Evolutionary conservation across 1,140 invertebrate genomes (phyloP).

Genomic region (Sminthurides bifidus): DNA sequence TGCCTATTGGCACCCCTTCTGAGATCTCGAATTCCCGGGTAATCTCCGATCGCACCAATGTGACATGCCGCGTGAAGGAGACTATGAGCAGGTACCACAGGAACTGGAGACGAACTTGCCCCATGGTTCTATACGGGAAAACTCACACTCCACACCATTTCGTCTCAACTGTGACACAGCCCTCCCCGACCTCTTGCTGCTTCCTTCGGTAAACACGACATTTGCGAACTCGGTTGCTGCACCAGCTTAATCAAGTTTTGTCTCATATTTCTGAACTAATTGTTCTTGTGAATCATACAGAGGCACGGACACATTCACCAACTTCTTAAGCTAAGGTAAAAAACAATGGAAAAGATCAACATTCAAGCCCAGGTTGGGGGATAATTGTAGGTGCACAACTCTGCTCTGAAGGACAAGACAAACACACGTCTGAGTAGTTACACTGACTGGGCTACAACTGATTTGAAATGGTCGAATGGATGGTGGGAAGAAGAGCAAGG

Average conservation of each 20-base stretch:
- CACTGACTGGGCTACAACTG: conserved; percentile 3
- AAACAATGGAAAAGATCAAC: too few species aligned
- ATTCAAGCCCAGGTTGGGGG: too few species aligned
- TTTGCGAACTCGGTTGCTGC: too few species aligned
- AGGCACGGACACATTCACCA: too few species aligned
- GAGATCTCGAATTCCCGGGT: conserved; percentile 71
- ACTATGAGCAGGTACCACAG: conserved; percentile 19
- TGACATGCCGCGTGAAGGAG: conserved; percentile 9
- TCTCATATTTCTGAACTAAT: too few species aligned
- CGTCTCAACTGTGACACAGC: neutral
- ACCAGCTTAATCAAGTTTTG: neutral
- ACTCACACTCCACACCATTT: conserved; percentile 1
- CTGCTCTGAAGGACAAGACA: too few species aligned
- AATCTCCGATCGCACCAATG: conserved; percentile 33
- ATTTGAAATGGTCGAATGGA: conserved; percentile 3
- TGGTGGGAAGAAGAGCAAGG: neutral
- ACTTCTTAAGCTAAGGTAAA: too few species aligned
- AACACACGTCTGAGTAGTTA: conserved; percentile 4
- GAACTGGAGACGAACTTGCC: conserved; percentile 18
- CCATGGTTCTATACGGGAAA: conserved; percentile 11
- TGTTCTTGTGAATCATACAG: too few species aligned
- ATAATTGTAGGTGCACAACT: too few species aligned
- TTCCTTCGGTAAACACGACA: too few species aligned
- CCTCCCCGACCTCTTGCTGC: neutral
- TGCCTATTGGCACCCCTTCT: conserved; percentile 72